phyloP scores from a whole-genome alignment of 2,888 invertebrate genomes.

The Ecdyonurus torrentis region DNA sequence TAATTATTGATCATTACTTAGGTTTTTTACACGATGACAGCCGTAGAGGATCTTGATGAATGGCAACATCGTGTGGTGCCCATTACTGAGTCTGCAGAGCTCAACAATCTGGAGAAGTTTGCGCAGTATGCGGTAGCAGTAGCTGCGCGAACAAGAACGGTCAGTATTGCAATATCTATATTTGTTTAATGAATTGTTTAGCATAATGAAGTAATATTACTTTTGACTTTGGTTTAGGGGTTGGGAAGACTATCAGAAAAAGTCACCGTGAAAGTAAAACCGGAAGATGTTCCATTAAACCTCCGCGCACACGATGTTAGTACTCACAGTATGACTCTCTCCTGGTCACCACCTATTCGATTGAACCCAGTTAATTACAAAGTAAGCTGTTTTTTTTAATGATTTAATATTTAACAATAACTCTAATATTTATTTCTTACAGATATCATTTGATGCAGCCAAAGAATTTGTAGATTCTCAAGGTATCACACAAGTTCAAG shows the following conservation, averaged over 20 bases:
- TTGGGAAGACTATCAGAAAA: conserved; percentile 24
- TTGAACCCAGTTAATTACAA: conserved; percentile 23
- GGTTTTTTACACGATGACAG: conserved; percentile 24
- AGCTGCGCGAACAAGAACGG: conserved; percentile 22
- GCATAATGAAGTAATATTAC: too few species aligned
- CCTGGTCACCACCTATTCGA: conserved; percentile 25
- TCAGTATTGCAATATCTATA: too few species aligned
- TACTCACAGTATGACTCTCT: conserved; percentile 25
- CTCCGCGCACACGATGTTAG: conserved; percentile 24
- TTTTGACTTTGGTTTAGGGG: conserved; percentile 13
- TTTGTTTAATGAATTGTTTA: too few species aligned
- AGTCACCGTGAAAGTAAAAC: conserved; percentile 23
- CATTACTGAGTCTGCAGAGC: conserved; percentile 23
- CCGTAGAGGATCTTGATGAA: conserved; percentile 24
- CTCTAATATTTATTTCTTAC: not conserved
- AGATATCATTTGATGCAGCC: conserved; percentile 23
- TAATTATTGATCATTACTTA: too few species aligned
- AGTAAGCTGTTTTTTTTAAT: conserved; percentile 13
- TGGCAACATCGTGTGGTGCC: conserved; percentile 23
- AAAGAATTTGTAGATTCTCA: conserved; percentile 27
- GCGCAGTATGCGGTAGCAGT: conserved; percentile 26
- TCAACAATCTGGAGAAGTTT: conserved; percentile 24
- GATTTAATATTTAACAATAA: not conserved
- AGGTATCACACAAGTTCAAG: conserved; percentile 23
- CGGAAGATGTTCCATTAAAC: conserved; percentile 24